Base-by-base conservation (phyloP, 1,140 invertebrate species). In the Cydia strobilella region DNA sequence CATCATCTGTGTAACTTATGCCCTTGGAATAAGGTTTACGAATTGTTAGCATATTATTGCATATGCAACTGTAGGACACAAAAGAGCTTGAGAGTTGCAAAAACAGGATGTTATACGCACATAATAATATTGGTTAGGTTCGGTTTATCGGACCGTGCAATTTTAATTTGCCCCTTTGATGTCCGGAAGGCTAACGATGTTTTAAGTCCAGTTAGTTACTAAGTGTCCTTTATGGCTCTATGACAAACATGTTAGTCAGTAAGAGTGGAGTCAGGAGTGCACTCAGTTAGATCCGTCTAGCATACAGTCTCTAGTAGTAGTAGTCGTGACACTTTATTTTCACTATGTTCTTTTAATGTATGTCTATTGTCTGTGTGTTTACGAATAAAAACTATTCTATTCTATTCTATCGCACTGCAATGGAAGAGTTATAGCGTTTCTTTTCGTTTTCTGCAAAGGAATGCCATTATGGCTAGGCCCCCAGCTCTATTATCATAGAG, bases 91-190 rank as follows among this genome's bases (percentile, higher is more conserved):
- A 54, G 13, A 51, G n/a, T 54, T n/a, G n/a, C 51, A 54, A 54
- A 54, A 54, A 18, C 45, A 54, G 15, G 12, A 7, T 20, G 51
- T 7, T 45, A 3, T 45, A 13, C 42, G 42, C 15, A 45, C 13
- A 45, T 45, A n/a, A n/a, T n/a, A n/a, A n/a, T n/a, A 18, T 54
- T n/a, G n/a, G 15, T 54, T 18, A 20, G 15, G 51, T 54, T 5
- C 4, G 51, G 51, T 54, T 48, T 59, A 59, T 59, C 20, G 54
- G 5, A 59, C 20, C 20, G 6, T 59, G n/a, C 54, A 10, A 23
- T 59, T 23, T 23, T 59, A 59, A 59, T 59, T 59, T 23, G 54
- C n/a, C n/a, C 54, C 54, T 59, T 59, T 59, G 54, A 59, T 18
- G 54, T 10, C 54, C 54, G 9, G 20, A 59, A 59, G n/a, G n/a